phyloP scores from a whole-genome alignment of 1,140 invertebrate species.

The Battus philenor region DNA sequence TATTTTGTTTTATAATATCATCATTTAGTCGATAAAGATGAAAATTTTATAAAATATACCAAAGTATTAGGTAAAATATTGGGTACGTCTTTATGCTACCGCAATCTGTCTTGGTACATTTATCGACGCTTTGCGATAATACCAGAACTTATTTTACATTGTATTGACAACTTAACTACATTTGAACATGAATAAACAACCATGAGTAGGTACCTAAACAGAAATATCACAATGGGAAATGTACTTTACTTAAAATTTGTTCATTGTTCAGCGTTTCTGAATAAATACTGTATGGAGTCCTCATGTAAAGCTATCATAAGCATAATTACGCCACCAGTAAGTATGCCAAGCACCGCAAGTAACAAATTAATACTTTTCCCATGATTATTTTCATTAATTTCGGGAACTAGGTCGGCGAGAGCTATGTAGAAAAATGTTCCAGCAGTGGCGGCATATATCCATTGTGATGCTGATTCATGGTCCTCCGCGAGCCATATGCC shows the following conservation, averaged over 20 bases:
- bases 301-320: conserved; percentile 85
- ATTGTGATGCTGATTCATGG: conserved; percentile 79
- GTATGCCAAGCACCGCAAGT: conserved; percentile 79
- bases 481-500: conserved; percentile 83
- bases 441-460: conserved; percentile 88
- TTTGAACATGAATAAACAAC: conserved; percentile 43
- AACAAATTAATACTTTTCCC: conserved; percentile 59
- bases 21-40: no score
- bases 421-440: conserved; percentile 90
- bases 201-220: conserved; percentile 35
- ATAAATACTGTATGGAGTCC: conserved; percentile 79
- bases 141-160: conserved; percentile 5
- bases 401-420: conserved; percentile 85
- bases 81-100: no score
- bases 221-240: conserved; percentile 47
- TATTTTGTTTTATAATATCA: no score
- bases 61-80: no score
- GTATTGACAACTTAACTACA: conserved; percentile 17
- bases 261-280: conserved; percentile 69
- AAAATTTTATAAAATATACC: no score
- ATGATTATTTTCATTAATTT: conserved; percentile 74
- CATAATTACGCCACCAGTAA: conserved; percentile 84
- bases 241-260: conserved; percentile 20
- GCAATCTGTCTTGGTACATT: no score
- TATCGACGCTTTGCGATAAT: no score